Base-by-base conservation (phyloP, 2,797 vertebrate genomes). In the Phataginus tricuspis region DNA sequence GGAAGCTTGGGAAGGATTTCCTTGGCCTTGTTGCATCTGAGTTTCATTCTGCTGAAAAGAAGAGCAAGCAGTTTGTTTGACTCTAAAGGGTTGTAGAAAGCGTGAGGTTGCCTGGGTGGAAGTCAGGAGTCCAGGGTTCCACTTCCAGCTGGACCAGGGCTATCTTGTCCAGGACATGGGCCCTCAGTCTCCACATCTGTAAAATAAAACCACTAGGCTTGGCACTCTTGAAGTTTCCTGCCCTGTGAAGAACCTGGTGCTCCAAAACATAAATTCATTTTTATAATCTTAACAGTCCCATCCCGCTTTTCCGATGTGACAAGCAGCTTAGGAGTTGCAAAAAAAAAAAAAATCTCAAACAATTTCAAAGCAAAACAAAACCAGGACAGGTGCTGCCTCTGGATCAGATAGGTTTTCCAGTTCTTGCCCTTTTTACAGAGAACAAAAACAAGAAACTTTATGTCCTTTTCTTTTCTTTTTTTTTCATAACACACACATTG, bases 401-500 rank as follows among this genome's bases (percentile, higher is more conserved):
- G 75, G 53, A 86, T 34, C 55, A 72, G 92, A 63, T 84, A 64
- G 0, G 2, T 61, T 94, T 94, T 94, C 95, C 85, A 95, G 75
- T 96, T 82, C 94, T 96, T 91, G 88, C 72, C 86, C 89, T 78
- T 91, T 96, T 55, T 82, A 19, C 27, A 37, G 53, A 53, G 88
- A 96, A 91, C 55, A 93, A 91, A 97, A 93, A 71, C 34, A 91
- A 90, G 84, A 90, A 87, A 39, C 19, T 16, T 29, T 15, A 37
- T 39, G 45, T 19, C 4, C 23, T 2, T 42, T 23, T 31, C 8
- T 5, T 53, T 83, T 86, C 90, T 45, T 45, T 61, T 64, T n/a
- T 84, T 74, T 72, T 3, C 87, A 95, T 96, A 97, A 95, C 95
- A 92, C 72, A 90, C 3, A 71, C 88, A 97, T 97, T 98, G 97